phyloP scores from a whole-genome alignment of 2,888 invertebrate species.

The Leptothorax acervorum region DNA sequence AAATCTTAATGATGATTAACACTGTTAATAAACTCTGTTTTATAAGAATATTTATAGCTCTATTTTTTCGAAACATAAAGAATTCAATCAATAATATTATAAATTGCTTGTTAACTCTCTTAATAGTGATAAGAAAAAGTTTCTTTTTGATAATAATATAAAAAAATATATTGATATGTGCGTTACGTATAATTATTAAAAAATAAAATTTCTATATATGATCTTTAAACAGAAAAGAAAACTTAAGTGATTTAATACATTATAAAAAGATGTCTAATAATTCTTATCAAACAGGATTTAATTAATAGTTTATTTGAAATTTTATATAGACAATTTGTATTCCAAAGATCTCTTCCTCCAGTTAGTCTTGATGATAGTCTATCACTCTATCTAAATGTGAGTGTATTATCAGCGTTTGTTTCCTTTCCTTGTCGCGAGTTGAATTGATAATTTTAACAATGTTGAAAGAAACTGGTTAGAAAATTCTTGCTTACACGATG shows the following conservation, averaged over 20 bases:
- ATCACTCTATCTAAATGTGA: neutral
- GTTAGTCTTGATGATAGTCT: neutral
- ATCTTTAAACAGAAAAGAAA: neutral
- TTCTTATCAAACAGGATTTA: neutral
- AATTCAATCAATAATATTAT: neutral
- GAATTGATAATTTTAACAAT: conserved; percentile 52
- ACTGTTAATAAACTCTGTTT: neutral
- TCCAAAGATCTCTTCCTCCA: neutral
- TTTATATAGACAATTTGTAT: neutral
- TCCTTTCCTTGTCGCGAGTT: conserved; percentile 50
- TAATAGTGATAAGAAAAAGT: neutral
- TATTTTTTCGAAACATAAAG: neutral
- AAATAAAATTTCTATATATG: neutral
- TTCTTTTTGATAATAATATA: neutral
- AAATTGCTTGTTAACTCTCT: neutral
- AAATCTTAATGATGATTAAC: neutral
- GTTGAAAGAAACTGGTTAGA: conserved; percentile 44
- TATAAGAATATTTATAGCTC: neutral
- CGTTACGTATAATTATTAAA: neutral
- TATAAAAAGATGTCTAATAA: neutral
- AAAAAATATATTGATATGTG: no score
- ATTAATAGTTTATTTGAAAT: conserved; percentile 1
- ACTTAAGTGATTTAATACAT: neutral
- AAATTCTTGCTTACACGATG: neutral
- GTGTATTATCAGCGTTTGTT: conserved; percentile 52